Evolutionary conservation across 2,797 vertebrate genomes (phyloP), one percentile per base, ranked within the genome.

Genomic region (Peromyscus eremicus): DNA sequence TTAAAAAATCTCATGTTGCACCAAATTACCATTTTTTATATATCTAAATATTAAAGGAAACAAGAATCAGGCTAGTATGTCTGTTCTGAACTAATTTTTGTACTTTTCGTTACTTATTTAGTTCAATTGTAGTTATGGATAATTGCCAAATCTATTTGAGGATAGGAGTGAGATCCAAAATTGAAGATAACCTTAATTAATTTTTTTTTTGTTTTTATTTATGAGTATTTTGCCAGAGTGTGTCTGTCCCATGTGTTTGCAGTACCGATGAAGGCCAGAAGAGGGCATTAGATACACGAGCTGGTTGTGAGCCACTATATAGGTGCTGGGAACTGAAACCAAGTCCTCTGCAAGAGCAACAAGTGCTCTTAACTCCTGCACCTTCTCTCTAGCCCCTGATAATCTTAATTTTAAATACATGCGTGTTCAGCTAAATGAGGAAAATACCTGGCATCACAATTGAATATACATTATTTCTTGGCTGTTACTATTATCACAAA

Each of bases 51-150:
- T 85, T 96, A 66, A 77, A 40, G 27, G 92, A 89, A 93, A 73
- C 46, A 79, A 94, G 8, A 52, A 25, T 97, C 79, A 91, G 75
- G 43, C 37, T 97, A 92, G 27, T 89, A 60, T 90, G 93, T 95
- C 52, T 88, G 8, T 34, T 83, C 8, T 76, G 40, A 95, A 92
- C 11, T 93, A 13, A 70, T 76, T 89, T 93, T 82, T 89, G 14
- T 19, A 43, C 16, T 93, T 60, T 94, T 40, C 10, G 16, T 32
- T 79, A 46, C 9, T 95, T 40, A 76, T 46, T 96, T 92, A 81
- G 76, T 86, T 96, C 88, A 83, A 11, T 76, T 96, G 23, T 71
- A 86, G 3, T 89, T 97, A 89, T 57, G 46, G 71, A 60, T 87
- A 93, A 82, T 88, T 96, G 0, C 16, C 68, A 49, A 52, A 27